A percentile compares a stretch with the other conserved stretches of the same genome.
Conservation (phyloP, 2,113 vertebrate species). For the Lycaon pictus region DNA sequence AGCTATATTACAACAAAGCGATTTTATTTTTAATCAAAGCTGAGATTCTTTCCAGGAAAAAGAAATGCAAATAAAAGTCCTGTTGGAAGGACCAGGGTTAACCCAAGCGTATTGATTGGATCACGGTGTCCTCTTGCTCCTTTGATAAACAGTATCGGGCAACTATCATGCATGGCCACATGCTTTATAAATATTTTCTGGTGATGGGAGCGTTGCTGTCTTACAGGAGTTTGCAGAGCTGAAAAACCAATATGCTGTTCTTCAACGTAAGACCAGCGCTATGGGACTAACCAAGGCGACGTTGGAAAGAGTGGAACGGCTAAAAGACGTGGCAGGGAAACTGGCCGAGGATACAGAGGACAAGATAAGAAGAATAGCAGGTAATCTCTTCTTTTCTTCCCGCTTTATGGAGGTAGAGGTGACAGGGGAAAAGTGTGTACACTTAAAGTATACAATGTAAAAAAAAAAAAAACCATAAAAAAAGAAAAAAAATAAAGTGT, state of each 20-base stretch:
- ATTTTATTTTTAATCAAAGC: constrained; percentile 27
- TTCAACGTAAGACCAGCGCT: constrained; percentile 85
- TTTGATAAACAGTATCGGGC: background rate
- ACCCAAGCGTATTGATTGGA: background rate
- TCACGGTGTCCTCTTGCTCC: background rate
- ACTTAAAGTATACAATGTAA: background rate
- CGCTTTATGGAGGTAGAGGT: background rate
- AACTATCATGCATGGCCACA: background rate
- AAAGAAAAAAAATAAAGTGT: background rate
- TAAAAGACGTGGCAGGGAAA: constrained; percentile 87
- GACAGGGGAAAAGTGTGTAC: background rate
- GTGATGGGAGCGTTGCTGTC: constrained; percentile 10
- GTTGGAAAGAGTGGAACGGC: constrained; percentile 85
- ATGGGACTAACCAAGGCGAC: constrained; percentile 75
- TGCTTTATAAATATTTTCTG: background rate
- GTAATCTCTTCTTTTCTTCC: constrained; percentile 79
- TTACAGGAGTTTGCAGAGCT: constrained; percentile 88
- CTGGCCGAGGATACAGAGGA: constrained; percentile 87
- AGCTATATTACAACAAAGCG: background rate
- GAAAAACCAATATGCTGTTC: constrained; percentile 82
- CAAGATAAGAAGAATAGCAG: constrained; percentile 89
- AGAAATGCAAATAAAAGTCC: background rate
- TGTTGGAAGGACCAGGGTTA: background rate
- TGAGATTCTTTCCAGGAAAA: background rate
- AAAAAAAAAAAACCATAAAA: background rate